These are phyloP conservation scores for Calliopum simillimum DNA, from an alignment of 2,888 invertebrate species.

Conservation along the genomic window DNA sequence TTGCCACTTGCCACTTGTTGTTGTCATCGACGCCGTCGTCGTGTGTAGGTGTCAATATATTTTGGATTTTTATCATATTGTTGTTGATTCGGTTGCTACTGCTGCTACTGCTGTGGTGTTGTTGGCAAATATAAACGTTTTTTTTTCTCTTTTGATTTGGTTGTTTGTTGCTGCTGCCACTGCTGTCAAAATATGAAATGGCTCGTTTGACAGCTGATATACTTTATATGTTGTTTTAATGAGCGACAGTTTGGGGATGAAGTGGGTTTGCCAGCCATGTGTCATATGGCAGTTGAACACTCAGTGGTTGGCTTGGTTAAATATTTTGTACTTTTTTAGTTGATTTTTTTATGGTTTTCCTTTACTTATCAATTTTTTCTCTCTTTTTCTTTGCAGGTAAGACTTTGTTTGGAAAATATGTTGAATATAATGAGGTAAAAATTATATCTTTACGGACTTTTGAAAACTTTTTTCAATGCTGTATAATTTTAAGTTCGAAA, in stretches of 20 bases:
- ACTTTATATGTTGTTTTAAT: conserved; percentile 1
- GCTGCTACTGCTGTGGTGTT: background rate
- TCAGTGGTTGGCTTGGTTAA: background rate
- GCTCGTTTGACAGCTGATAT: conserved; percentile 23
- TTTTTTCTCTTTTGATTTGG: too few relatives aligned
- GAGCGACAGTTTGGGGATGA: background rate
- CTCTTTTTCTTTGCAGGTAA: conserved; percentile 31
- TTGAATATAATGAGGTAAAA: background rate
- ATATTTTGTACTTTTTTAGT: background rate
- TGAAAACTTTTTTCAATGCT: too few relatives aligned
- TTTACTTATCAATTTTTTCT: conserved; percentile 12
- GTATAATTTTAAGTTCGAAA: too few relatives aligned
- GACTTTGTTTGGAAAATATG: background rate
- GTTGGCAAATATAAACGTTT: background rate
- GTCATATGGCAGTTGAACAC: too few relatives aligned
- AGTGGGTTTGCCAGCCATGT: background rate
- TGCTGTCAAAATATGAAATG: conserved; percentile 25
- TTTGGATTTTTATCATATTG: too few relatives aligned
- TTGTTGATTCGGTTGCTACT: background rate
- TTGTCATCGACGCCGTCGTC: background rate
- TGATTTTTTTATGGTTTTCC: background rate
- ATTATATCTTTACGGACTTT: too few relatives aligned
- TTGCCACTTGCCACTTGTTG: conserved; percentile 3
- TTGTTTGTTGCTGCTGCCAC: conserved; percentile 6
- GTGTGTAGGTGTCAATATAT: too few relatives aligned